Conservation (phyloP, 2,797 vertebrate genomes). For the Gila robusta region DNA sequence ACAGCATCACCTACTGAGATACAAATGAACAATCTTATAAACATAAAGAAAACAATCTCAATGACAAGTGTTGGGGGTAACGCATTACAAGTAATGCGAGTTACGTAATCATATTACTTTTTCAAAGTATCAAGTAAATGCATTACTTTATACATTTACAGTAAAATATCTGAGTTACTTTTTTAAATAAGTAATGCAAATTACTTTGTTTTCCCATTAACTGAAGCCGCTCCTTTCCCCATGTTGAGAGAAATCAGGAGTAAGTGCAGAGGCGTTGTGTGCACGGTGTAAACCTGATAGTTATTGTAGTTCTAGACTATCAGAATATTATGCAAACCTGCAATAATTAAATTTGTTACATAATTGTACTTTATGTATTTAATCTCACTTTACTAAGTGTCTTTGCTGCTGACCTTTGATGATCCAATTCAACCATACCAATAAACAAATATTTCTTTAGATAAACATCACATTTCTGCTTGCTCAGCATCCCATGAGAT, state of each 20-base stretch:
- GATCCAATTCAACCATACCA: not conserved
- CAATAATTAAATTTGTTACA: not conserved
- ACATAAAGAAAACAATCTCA: not conserved
- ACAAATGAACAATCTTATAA: not conserved
- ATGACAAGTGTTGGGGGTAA: not conserved
- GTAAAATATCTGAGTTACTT: not conserved
- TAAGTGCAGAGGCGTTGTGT: not conserved
- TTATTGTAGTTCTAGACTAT: not conserved
- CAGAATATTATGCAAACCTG: not conserved
- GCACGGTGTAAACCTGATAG: not conserved
- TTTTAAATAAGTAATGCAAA: not conserved
- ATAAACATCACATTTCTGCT: not conserved
- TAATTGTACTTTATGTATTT: not conserved
- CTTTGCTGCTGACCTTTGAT: not conserved
- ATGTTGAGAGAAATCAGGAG: not conserved
- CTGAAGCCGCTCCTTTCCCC: not conserved
- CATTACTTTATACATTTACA: not conserved
- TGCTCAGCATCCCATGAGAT: not conserved
- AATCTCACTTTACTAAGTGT: not conserved
- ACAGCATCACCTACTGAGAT: not conserved
- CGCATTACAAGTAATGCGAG: not conserved
- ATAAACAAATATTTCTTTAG: not conserved
- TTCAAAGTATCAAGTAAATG: not conserved
- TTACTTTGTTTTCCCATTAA: not conserved
- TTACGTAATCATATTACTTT: not conserved